Evolutionary conservation across 2,888 invertebrate genomes (phyloP).

Genomic region (Drosophila eohydei): DNA sequence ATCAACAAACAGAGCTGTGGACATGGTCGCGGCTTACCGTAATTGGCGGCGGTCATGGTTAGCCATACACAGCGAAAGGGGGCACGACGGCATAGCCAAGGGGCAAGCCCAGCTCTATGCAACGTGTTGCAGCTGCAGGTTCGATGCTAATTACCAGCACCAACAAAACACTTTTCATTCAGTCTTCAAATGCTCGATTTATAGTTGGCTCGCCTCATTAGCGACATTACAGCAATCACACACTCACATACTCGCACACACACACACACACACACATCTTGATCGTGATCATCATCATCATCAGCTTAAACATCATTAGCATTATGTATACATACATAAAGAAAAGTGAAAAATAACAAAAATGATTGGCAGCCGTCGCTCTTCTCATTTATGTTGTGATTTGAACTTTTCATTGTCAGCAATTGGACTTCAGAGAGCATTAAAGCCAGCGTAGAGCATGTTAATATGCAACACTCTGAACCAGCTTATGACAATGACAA

Average conservation of each 20-base stretch:
- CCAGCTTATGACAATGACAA: constrained; percentile 38
- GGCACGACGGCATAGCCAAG: constrained; percentile 13
- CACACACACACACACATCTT: not conserved
- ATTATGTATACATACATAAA: constrained; percentile 21
- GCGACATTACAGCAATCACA: constrained; percentile 44
- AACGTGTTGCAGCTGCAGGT: constrained; percentile 57
- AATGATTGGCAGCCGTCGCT: constrained; percentile 38
- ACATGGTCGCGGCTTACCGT: constrained; percentile 70
- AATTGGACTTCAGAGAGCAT: constrained; percentile 47
- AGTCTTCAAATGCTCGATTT: constrained; percentile 60
- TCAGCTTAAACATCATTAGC: constrained; percentile 21
- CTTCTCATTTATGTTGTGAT: constrained; percentile 46
- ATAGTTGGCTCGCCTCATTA: constrained; percentile 65
- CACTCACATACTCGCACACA: not conserved
- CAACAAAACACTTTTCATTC: constrained; percentile 48
- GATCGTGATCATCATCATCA: constrained; percentile 24
- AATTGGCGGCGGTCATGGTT: constrained; percentile 65
- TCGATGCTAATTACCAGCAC: constrained; percentile 70
- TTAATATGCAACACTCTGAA: constrained; percentile 6
- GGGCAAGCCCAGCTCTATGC: constrained; percentile 31
- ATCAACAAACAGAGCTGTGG: constrained; percentile 64
- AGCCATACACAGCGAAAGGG: constrained; percentile 24
- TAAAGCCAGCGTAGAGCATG: constrained; percentile 19
- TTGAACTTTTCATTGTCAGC: constrained; percentile 73
- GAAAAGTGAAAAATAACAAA: constrained; percentile 61